Conservation (phyloP, 2,113 vertebrate genomes). For the Stegastes partitus region DNA sequence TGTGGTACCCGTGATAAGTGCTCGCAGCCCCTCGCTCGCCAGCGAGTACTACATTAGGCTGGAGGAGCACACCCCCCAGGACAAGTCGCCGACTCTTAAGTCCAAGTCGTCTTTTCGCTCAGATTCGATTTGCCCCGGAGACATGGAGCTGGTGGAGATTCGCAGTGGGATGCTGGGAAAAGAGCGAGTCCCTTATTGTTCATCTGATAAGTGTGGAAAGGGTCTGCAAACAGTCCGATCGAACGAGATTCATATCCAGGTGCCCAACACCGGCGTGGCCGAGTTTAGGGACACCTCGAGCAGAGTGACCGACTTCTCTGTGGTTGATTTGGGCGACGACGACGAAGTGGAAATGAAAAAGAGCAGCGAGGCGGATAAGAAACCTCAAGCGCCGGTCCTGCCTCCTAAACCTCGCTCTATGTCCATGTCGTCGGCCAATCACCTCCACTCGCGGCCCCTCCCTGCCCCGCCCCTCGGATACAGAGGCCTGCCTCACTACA, state of each 20-base stretch:
- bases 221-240: constrained; percentile 80
- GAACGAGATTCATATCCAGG: constrained; percentile 82
- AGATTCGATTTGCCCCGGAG: constrained; percentile 72
- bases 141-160: constrained; percentile 86
- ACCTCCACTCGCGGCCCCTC: constrained; percentile 81
- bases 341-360: constrained; percentile 69
- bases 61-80: constrained; percentile 90
- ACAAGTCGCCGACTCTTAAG: constrained; percentile 82
- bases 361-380: constrained; percentile 48
- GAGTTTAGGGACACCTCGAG: constrained; percentile 82
- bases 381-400: constrained; percentile 84
- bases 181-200: constrained; percentile 74
- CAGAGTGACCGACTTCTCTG: constrained; percentile 85
- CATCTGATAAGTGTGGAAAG: constrained; percentile 72
- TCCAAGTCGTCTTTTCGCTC: constrained; percentile 45
- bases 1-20: constrained; percentile 92
- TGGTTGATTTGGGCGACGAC: constrained; percentile 83
- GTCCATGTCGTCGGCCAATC: constrained; percentile 83
- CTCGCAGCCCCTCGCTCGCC: constrained; percentile 92
- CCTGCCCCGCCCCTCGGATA: constrained; percentile 84
- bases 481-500: constrained; percentile 80
- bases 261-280: constrained; percentile 82
- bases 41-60: constrained; percentile 94
- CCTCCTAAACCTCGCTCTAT: constrained; percentile 87
- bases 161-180: constrained; percentile 80